A percentile compares a stretch with the other conserved stretches of the same genome.
Evolutionary conservation across 2,797 vertebrate genomes (phyloP).

Genomic region (Periophthalmus magnuspinnatus): DNA sequence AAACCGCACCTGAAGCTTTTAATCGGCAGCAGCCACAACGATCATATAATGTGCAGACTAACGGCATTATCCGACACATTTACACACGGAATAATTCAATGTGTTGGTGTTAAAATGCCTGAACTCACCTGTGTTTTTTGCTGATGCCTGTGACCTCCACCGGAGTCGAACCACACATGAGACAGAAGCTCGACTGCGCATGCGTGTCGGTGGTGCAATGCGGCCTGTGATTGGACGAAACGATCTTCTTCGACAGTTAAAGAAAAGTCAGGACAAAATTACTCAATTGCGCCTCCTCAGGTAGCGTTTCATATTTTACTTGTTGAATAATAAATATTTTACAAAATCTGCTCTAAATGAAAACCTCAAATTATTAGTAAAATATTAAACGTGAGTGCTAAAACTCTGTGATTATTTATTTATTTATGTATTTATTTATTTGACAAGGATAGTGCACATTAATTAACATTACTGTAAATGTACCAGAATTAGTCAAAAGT

Average conservation of each 20-base stretch:
- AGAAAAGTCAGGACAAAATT: background rate
- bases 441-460: no score
- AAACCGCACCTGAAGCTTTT: background rate
- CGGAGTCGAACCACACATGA: constrained; percentile 66
- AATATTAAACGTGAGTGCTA: background rate
- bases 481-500: no score
- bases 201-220: constrained; percentile 54
- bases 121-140: constrained; percentile 60
- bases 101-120: background rate
- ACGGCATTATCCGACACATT: no score
- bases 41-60: rapidly evolving
- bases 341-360: background rate
- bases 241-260: constrained; percentile 39
- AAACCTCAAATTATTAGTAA: background rate
- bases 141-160: constrained; percentile 77
- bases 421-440: no score
- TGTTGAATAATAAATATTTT: background rate
- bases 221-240: constrained; percentile 61
- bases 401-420: background rate
- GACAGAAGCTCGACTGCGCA: constrained; percentile 34
- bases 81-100: no score
- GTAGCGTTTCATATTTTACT: background rate
- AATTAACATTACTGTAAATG: no score
- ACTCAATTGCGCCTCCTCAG: background rate
- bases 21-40: background rate